A percentile compares a stretch with the other conserved stretches of the same genome.
These are phyloP conservation scores for Cyprinodon brontotheroides DNA, from an alignment of 2,113 vertebrate species.

Conservation along the genomic window DNA sequence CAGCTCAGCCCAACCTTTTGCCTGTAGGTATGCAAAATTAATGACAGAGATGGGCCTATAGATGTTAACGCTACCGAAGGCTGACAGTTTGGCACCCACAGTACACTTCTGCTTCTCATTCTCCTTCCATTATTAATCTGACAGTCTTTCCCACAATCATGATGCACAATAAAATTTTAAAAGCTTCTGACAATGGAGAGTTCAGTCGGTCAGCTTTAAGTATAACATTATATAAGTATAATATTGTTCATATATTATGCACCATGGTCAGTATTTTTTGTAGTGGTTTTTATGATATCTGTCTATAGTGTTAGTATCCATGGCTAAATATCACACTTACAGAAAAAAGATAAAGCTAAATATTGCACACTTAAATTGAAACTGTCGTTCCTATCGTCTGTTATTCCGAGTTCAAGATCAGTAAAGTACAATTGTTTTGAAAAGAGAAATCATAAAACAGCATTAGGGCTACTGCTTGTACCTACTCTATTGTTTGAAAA, in stretches of 20 bases:
- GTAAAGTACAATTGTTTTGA: constrained; percentile 16
- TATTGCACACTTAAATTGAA: not conserved
- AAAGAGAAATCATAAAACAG: constrained; percentile 21
- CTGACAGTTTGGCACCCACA: constrained; percentile 17
- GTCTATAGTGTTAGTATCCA: not conserved
- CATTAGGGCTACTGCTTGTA: not conserved
- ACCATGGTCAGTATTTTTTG: not conserved
- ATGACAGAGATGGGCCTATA: not conserved
- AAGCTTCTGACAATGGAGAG: not conserved
- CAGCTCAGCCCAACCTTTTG: constrained; percentile 7
- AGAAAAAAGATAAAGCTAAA: constrained; percentile 3
- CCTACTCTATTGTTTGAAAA: constrained; percentile 27
- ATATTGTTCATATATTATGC: not conserved
- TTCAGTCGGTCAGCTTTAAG: not conserved
- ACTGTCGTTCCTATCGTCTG: constrained; percentile 9
- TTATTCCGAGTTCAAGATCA: constrained; percentile 20
- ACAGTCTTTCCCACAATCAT: constrained; percentile 1
- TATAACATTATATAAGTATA: not conserved
- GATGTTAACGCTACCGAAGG: constrained; percentile 16
- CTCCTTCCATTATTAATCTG: constrained; percentile 13
- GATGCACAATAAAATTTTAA: not conserved
- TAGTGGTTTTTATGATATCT: not conserved
- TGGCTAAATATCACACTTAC: not conserved
- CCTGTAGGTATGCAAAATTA: constrained; percentile 16
- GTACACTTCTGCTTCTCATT: constrained; percentile 16